Evolutionary conservation across 2,797 vertebrate genomes (phyloP).

Genomic region (Phyllotis vaccarum): DNA sequence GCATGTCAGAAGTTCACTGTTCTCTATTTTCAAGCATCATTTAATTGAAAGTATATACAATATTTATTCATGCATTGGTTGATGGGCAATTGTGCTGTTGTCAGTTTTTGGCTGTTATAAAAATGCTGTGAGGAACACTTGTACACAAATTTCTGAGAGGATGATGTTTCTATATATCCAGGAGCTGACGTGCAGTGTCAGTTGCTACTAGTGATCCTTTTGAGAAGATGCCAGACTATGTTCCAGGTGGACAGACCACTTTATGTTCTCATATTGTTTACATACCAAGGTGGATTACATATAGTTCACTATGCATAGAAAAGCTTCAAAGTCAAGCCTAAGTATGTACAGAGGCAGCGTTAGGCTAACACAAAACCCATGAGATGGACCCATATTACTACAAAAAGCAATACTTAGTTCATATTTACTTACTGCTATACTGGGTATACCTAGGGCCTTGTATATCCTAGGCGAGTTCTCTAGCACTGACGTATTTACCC

Average conservation of each 20-base stretch:
- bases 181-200: neutral
- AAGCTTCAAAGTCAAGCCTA: neutral
- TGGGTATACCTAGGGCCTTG: neutral
- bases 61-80: neutral
- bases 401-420: neutral
- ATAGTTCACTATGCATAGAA: neutral
- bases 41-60: neutral
- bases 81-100: neutral
- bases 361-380: neutral
- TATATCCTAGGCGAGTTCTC: neutral
- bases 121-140: neutral
- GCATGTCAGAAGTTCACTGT: neutral
- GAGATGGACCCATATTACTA: neutral
- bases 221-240: neutral
- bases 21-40: neutral
- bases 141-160: neutral
- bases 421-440: neutral
- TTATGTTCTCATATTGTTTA: neutral
- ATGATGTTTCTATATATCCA: neutral
- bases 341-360: neutral
- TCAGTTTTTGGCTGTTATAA: neutral
- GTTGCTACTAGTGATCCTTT: neutral
- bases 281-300: neutral
- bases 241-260: neutral
- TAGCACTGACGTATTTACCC: neutral